Evolutionary conservation across 2,888 invertebrate genomes (phyloP).

Genomic region (Tenthredo mesomela): DNA sequence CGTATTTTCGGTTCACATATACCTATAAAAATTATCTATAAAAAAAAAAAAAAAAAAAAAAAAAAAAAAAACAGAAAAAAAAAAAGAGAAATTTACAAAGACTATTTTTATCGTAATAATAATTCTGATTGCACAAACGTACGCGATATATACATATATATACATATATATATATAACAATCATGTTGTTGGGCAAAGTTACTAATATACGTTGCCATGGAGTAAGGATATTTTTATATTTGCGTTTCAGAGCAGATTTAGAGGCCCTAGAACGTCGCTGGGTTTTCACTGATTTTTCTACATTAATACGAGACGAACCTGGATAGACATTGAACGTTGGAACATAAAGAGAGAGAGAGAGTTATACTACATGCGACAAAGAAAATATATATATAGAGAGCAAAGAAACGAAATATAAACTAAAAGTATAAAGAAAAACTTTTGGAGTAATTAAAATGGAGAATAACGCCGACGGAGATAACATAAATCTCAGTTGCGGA

Average conservation of each 20-base stretch:
- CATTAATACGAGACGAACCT: conserved; percentile 25
- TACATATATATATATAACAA: conserved; percentile 21
- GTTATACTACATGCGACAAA: neutral
- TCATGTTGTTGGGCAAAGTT: conserved; percentile 50
- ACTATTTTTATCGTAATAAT: conserved; percentile 37
- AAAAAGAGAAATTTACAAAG: conserved; percentile 19
- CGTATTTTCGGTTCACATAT: conserved; percentile 10
- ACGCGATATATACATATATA: conserved; percentile 32
- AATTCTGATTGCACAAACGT: conserved; percentile 30
- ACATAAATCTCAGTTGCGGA: conserved; percentile 73
- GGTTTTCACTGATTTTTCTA: conserved; percentile 29
- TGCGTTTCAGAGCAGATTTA: conserved; percentile 68
- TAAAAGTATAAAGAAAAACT: neutral
- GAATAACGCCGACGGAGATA: conserved; percentile 71
- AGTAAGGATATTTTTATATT: conserved; percentile 64
- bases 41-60: neutral
- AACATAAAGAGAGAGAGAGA: neutral
- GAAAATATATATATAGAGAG: conserved; percentile 14
- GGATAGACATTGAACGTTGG: conserved; percentile 28
- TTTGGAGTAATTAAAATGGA: conserved; percentile 59
- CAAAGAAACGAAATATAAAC: neutral
- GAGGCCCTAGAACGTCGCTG: conserved; percentile 48
- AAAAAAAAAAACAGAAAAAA: neutral
- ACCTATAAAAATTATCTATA: neutral
- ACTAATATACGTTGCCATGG: conserved; percentile 49